phyloP scores from a whole-genome alignment of 2,888 invertebrate species.

The Therioaphis trifolii region DNA sequence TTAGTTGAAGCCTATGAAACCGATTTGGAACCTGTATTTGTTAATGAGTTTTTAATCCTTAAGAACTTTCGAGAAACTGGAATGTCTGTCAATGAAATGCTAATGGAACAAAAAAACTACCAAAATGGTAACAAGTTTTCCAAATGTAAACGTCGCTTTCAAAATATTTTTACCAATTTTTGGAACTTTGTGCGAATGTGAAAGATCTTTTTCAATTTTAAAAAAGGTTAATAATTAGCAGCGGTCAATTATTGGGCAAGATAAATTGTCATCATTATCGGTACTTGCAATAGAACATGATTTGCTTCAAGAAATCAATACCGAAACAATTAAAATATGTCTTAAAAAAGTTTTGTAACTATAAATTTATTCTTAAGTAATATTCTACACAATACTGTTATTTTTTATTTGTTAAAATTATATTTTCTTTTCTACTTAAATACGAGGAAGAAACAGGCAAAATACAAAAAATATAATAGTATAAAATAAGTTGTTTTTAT shows the following conservation, averaged over 20 bases:
- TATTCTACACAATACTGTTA: no score
- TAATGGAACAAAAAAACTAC: conserved; percentile 22
- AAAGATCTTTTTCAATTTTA: background rate
- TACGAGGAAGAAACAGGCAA: background rate
- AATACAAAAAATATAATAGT: no score
- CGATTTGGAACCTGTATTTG: conserved; percentile 19
- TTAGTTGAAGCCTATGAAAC: conserved; percentile 43
- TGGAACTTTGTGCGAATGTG: conserved; percentile 13
- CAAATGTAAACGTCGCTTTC: conserved; percentile 22
- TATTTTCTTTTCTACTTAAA: conserved; percentile 23
- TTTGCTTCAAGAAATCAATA: conserved; percentile 31
- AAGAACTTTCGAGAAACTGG: conserved; percentile 39
- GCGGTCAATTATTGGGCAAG: background rate
- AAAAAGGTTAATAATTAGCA: no score
- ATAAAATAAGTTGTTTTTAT: conserved; percentile 12
- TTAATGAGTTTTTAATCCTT: conserved; percentile 42
- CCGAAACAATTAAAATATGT: conserved; percentile 29
- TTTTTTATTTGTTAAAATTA: conserved; percentile 20
- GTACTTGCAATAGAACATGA: conserved; percentile 31
- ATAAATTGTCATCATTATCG: conserved; percentile 14
- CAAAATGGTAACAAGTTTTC: conserved; percentile 20
- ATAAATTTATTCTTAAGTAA: no score
- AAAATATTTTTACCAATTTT: conserved; percentile 28
- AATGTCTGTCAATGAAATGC: conserved; percentile 33
- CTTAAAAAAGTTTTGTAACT: conserved; percentile 11